Evolutionary conservation across 37 sponge, comb jelly and placozoan species (phyloP).

Genomic region (Axinella damicornis): DNA sequence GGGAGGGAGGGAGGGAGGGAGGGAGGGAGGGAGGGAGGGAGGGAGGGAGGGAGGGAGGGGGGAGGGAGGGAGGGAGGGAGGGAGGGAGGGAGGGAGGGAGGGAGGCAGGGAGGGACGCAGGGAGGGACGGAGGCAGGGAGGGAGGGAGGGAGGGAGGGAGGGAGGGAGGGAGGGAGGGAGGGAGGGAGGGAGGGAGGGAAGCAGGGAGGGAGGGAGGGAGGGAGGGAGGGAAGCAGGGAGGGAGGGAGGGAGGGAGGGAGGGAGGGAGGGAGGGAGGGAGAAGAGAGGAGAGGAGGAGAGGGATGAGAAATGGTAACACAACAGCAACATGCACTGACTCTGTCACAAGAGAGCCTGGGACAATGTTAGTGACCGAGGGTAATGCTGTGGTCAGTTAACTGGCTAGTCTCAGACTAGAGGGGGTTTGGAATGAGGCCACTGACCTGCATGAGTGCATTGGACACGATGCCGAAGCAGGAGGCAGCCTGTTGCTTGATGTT

Average conservation of each 20-base stretch:
- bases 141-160: neutral
- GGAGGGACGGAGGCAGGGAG: neutral
- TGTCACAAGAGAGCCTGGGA: too few species aligned
- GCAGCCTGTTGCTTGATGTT: constrained; percentile 54
- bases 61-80: too few species aligned
- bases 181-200: too few species aligned
- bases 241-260: neutral
- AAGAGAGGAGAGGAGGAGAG: too few species aligned
- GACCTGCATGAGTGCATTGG: constrained; percentile 73
- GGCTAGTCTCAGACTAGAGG: too few species aligned
- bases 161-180: too few species aligned
- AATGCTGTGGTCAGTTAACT: too few species aligned
- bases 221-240: neutral
- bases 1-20: neutral
- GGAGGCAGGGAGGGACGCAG: neutral
- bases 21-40: neutral
- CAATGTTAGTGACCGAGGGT: too few species aligned
- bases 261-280: neutral
- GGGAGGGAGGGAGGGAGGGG: too few species aligned
- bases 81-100: neutral
- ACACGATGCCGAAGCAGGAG: constrained; percentile 50
- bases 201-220: neutral
- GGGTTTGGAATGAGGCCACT: neutral
- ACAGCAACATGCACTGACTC: too few species aligned
- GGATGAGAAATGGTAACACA: too few species aligned